Evolutionary conservation across 2,113 vertebrate species (phyloP), one percentile per base, ranked within the genome.

Genomic region (Lynx canadensis): DNA sequence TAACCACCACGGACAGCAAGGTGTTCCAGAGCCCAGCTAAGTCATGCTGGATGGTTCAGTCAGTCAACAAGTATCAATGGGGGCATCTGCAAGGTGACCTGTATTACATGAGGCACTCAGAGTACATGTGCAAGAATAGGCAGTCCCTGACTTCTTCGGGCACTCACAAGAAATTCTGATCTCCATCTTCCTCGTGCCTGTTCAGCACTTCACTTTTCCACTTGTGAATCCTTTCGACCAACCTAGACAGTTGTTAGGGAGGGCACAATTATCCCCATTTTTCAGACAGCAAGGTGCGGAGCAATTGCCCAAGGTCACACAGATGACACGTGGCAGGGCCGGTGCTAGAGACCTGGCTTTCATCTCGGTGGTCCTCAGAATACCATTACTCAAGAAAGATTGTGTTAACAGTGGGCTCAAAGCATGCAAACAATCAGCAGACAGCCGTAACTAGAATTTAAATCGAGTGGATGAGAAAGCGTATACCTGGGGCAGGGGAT

Each of bases 101-200:
- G 18, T 7, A 15, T 27, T 57, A 33, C 45, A 9, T 33, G 87
- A 92, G 29, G 45, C 21, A 0, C 88, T 91, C n/a, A 21, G 74
- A 86, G 52, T n/a, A 45, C 0, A 21, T 12, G 48, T 52, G 83
- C 81, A 94, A 94, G 97, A 95, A 96, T 16, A 93, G 95, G 87
- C 14, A 27, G 82, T 71, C 78, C 95, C 89, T 91, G 78, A 41
- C 57, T 82, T 95, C 52, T 21, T 0, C 7, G 41, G 73, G 4
- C 19, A 11, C 66, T 41, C 76, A 11, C 41, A 31, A 71, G 60
- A 71, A 92, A 12, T 41, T 68, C 93, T 60, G 38, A 86, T 85
- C 81, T 86, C 63, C 31, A 1, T 60, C 60, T 85, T 84, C 65
- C 76, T 80, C 7, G 0, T 38, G 76, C 74, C 16, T 63, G 14